A percentile compares a stretch with the other conserved stretches of the same genome.
These are phyloP conservation scores for Caenorhabditis latens DNA, from an alignment of 1,140 invertebrate genomes.

Conservation along the genomic window DNA sequence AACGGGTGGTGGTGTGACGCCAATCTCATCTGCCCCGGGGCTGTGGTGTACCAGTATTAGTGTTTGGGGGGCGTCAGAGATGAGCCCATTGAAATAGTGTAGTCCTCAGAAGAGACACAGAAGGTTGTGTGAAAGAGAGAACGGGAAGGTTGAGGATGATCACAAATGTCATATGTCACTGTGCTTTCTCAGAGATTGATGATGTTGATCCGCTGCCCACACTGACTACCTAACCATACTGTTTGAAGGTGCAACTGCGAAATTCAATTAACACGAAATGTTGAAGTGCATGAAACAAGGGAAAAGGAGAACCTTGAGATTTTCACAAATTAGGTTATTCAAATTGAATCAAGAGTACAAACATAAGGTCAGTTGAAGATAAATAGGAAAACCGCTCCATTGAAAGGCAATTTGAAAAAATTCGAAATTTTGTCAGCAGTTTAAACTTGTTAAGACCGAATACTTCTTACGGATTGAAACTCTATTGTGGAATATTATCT, in stretches of 20 bases:
- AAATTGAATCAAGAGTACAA: neutral
- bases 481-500: no score
- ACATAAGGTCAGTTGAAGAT: neutral
- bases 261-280: constrained; percentile 14
- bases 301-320: neutral
- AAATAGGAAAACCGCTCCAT: neutral
- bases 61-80: neutral
- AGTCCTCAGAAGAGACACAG: neutral
- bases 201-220: constrained; percentile 45
- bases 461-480: no score
- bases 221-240: neutral
- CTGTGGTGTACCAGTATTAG: constrained; percentile 38
- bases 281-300: neutral
- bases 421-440: neutral
- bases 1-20: constrained; percentile 24
- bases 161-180: constrained; percentile 51
- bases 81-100: constrained; percentile 8
- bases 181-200: constrained; percentile 49
- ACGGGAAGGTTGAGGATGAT: constrained; percentile 46
- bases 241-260: neutral
- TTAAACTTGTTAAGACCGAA: no score
- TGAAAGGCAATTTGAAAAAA: neutral
- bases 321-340: neutral
- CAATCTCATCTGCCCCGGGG: constrained; percentile 45
- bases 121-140: constrained; percentile 27